These are phyloP conservation scores for Epistrophella euchroma DNA, from an alignment of 2,888 invertebrate genomes.

Conservation along the genomic window DNA sequence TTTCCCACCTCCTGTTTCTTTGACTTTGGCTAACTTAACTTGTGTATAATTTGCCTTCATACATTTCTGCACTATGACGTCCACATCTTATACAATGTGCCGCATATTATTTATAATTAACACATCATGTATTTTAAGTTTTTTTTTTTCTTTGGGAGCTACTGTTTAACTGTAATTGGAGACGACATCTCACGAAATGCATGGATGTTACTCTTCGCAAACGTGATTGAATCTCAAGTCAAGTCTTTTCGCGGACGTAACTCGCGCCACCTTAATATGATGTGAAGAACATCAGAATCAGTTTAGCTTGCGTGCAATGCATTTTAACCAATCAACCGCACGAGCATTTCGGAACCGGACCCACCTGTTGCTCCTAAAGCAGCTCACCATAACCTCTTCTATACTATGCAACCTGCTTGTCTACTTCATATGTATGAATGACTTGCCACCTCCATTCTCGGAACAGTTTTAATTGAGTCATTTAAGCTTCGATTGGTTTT, in stretches of 20 bases:
- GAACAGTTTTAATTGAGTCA: conserved; percentile 72
- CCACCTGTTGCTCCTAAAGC: conserved; percentile 61
- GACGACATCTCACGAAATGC: conserved; percentile 26
- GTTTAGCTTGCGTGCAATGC: conserved; percentile 19
- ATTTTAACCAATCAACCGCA: conserved; percentile 54
- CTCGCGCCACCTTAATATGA: background rate
- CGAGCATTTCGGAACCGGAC: conserved; percentile 63
- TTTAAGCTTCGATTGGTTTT: conserved; percentile 67
- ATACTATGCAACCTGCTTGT: background rate
- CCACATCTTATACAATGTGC: conserved; percentile 42
- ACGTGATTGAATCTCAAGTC: conserved; percentile 57
- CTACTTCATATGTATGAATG: conserved; percentile 17
- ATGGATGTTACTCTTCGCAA: background rate
- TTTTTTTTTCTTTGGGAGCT: background rate
- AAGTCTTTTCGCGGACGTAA: background rate
- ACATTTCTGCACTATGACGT: conserved; percentile 23
- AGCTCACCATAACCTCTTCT: background rate
- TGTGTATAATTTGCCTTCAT: background rate
- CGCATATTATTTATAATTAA: conserved; percentile 36
- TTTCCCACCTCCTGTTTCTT: background rate
- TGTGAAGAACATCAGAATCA: conserved; percentile 3
- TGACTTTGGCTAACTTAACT: background rate
- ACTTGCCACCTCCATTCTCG: conserved; percentile 4
- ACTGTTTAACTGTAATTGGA: conserved; percentile 9
- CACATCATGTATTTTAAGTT: conserved; percentile 37